Conservation (phyloP, 64 coral and sea anemone genomes). For the Platygyra sinensis region DNA sequence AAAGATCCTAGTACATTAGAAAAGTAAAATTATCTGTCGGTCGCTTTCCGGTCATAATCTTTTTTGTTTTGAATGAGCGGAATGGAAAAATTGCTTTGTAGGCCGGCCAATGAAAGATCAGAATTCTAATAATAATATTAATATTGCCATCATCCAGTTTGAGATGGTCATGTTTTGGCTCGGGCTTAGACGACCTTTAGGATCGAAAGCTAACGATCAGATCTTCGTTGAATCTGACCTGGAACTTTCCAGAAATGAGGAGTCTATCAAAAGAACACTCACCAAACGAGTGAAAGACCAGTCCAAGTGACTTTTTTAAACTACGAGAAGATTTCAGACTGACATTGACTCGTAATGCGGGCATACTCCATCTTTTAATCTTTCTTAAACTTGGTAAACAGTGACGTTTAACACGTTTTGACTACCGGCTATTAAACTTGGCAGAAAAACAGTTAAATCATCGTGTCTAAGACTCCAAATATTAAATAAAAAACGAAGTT, state of each 20-base stretch:
- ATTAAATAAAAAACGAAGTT: no score
- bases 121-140: background rate
- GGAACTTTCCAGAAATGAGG: background rate
- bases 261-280: background rate
- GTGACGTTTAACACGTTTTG: no score
- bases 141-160: conserved; percentile 30
- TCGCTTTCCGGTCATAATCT: background rate
- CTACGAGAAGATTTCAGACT: no score
- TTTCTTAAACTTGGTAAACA: no score
- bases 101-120: background rate
- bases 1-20: no score
- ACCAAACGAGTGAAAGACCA: background rate
- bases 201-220: background rate
- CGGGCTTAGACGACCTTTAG: background rate
- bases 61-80: background rate
- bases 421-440: no score
- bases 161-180: conserved; percentile 44
- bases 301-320: background rate
- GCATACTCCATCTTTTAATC: no score
- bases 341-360: no score
- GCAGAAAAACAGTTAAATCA: no score
- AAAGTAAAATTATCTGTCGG: background rate
- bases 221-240: background rate
- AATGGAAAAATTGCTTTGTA: background rate
- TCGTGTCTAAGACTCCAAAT: no score